Evolutionary conservation across 2,888 invertebrate genomes (phyloP).

Genomic region (Troglohyphantes excavatus): DNA sequence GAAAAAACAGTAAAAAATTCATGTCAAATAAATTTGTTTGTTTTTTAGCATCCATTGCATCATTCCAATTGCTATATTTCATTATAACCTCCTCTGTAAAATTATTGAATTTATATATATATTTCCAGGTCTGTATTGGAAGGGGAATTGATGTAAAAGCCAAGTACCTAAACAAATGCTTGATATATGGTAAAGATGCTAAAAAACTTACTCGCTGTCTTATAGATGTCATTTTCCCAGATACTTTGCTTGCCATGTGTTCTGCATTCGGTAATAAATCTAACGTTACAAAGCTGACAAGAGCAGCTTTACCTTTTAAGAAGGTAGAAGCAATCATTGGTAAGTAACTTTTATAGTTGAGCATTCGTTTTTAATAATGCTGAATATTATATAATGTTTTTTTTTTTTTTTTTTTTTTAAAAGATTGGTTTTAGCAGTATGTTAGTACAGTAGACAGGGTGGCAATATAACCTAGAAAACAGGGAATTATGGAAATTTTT

Average conservation of each 20-base stretch:
- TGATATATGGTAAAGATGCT: constrained; percentile 59
- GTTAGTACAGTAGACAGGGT: too few species aligned
- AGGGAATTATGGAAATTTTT: too few species aligned
- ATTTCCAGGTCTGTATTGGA: constrained; percentile 53
- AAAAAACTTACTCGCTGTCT: constrained; percentile 60
- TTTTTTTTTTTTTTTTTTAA: too few species aligned
- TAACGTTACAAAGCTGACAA: constrained; percentile 61
- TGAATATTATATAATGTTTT: neutral
- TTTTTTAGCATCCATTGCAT: too few species aligned
- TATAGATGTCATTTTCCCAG: constrained; percentile 66
- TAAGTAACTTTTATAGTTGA: constrained; percentile 6
- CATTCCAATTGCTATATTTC: too few species aligned
- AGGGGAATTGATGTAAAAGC: constrained; percentile 58
- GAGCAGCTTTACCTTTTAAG: constrained; percentile 56
- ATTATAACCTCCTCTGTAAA: too few species aligned
- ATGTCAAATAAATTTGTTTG: too few species aligned
- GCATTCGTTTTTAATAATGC: neutral
- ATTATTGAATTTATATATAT: neutral
- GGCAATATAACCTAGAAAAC: too few species aligned
- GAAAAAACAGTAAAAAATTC: too few species aligned
- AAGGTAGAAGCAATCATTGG: constrained; percentile 70
- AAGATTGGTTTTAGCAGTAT: too few species aligned
- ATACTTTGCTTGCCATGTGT: constrained; percentile 53
- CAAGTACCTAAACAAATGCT: constrained; percentile 57
- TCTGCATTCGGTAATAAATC: constrained; percentile 73